Conservation (phyloP, 1,140 invertebrate species). For the Scaptodrosophila lebanonensis region DNA sequence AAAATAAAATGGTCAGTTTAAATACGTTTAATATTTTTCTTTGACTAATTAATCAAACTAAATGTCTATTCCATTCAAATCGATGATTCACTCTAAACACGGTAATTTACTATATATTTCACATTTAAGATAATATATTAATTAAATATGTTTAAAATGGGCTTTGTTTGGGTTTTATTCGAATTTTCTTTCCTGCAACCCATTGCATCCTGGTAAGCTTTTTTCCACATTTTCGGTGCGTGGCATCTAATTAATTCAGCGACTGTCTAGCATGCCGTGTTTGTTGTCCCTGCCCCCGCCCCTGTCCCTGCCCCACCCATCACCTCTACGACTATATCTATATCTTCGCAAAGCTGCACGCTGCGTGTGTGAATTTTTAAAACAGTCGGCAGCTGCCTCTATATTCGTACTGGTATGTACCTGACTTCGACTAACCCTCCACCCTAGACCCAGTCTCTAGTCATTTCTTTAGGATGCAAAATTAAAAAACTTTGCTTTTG, state of each 20-base stretch:
- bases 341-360: slow-evolving; percentile 19
- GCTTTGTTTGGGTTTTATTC: no score
- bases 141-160: no score
- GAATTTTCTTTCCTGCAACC: no score
- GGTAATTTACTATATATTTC: no score
- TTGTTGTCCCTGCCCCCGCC: neutral
- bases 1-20: no score
- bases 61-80: no score
- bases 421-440: slow-evolving; percentile 19
- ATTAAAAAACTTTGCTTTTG: slow-evolving; percentile 68
- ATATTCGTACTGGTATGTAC: no score
- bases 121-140: no score
- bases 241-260: slow-evolving; percentile 74
- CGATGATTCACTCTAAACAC: no score
- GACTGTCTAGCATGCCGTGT: slow-evolving; percentile 37
- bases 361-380: slow-evolving; percentile 72
- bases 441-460: slow-evolving; percentile 4
- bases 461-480: slow-evolving; percentile 39
- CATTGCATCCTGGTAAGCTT: slow-evolving; percentile 6
- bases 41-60: no score
- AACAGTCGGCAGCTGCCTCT: slow-evolving; percentile 59
- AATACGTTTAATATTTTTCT: no score
- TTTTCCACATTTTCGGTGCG: slow-evolving; percentile 30
- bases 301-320: neutral
- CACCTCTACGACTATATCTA: no score